Base-by-base conservation (phyloP, 2,888 invertebrate genomes). In the Gastracanthus pulcherrimus region DNA sequence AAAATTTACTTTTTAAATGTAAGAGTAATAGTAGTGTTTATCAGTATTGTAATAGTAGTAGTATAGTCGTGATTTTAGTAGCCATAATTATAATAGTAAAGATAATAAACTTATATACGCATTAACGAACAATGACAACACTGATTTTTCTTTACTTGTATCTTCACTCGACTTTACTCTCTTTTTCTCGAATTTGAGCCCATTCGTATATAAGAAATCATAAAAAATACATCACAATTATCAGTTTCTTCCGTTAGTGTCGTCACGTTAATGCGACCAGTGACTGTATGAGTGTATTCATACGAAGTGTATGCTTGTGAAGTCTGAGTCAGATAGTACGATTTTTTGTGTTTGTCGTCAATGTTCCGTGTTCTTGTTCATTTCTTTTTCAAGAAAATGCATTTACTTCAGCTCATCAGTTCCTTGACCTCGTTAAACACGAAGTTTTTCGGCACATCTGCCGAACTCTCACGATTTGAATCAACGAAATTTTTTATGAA, bases 401-500 rank as follows among this genome's bases (percentile, higher is more conserved):
- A 76, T 64, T 71, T 45, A 34, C 23, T 70, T 64, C 55, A 45
- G 5, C 41, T 34, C 9, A 23, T 74, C 23, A 26, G 62, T 70
- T 76, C 41, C 23, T 41, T 29, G 23, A 55, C 62, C 31, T 76
- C 67, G 45, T 60, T 16, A 67, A 81, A 34, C 7, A 36, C 23
- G 38, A 58, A 67, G 60, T 69, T 70, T n/a, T 3, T 78, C 64
- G 55, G n/a, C 55, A 62, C 64, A 45, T 82, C 76, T 81, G 83
- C 82, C 82, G 78, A 88, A 89, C 90, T 91, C 90, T 89, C 90
- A 89, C 90, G 88, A 89, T 88, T 89, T 88, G 89, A 89, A 90
- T 89, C 86, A 77, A 71, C 72, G 66, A 72, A 77, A 81, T 74
- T 76, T n/a, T 48, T 3, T 67, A 48, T 45, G 31, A 60, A 29